These are phyloP conservation scores for Laspeyria flexula DNA, from an alignment of 2,888 invertebrate genomes.

Conservation along the genomic window DNA sequence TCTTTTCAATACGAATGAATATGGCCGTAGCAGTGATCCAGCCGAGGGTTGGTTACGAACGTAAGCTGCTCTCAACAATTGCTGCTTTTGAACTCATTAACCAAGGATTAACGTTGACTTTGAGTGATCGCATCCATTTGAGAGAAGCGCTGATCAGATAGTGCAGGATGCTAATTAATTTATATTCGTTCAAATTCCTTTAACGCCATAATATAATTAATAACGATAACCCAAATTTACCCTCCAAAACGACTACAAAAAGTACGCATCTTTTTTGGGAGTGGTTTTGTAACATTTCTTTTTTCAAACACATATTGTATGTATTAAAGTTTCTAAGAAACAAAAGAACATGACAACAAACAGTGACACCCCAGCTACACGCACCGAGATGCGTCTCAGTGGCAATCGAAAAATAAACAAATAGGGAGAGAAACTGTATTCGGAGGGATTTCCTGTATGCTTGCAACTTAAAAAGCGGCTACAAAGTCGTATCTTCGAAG, in stretches of 20 bases:
- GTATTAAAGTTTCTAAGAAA: slow-evolving; percentile 28
- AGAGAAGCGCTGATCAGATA: slow-evolving; percentile 61
- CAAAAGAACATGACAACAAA: slow-evolving; percentile 38
- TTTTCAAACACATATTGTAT: slow-evolving; percentile 18
- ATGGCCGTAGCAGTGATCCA: slow-evolving; percentile 22
- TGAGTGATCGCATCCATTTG: slow-evolving; percentile 74
- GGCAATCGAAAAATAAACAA: slow-evolving; percentile 48
- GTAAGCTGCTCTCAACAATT: slow-evolving; percentile 66
- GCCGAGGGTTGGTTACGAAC: slow-evolving; percentile 45
- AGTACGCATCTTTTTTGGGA: no score
- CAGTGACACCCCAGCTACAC: slow-evolving; percentile 32
- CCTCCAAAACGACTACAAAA: slow-evolving; percentile 16
- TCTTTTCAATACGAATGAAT: slow-evolving; percentile 23
- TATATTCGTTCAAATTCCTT: slow-evolving; percentile 60
- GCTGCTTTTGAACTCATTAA: slow-evolving; percentile 81
- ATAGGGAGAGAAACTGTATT: slow-evolving; percentile 45
- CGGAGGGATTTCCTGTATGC: slow-evolving; percentile 43
- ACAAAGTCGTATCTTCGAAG: slow-evolving; percentile 63
- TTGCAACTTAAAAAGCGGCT: slow-evolving; percentile 60
- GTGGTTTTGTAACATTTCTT: no score
- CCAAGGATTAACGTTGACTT: slow-evolving; percentile 77
- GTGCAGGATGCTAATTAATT: slow-evolving; percentile 67
- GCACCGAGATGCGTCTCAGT: slow-evolving; percentile 35
- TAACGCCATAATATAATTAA: slow-evolving; percentile 53
- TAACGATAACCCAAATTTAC: slow-evolving; percentile 30